Percentiles rank a stretch among this genome's conserved stretches.
Evolutionary conservation across 64 coral and sea anemone genomes (phyloP).

Genomic region (Montipora efflorescens): DNA sequence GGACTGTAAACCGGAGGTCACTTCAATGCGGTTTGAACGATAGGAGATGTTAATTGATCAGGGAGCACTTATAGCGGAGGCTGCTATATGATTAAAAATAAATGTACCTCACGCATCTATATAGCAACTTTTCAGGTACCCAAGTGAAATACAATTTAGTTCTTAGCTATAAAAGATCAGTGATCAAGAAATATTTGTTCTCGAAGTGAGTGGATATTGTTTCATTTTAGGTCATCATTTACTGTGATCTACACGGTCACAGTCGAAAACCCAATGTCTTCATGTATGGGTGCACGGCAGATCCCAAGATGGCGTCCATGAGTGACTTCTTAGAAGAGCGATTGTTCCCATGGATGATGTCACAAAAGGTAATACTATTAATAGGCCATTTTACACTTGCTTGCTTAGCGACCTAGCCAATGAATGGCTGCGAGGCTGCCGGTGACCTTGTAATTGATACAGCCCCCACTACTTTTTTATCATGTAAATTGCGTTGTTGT

Average conservation of each 20-base stretch:
- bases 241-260: constrained; percentile 97
- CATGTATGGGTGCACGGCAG: constrained; percentile 98
- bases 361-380: constrained; percentile 74
- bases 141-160: neutral
- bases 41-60: no score
- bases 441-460: no score
- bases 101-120: no score
- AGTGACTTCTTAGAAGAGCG: constrained; percentile 86
- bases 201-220: neutral
- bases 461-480: no score
- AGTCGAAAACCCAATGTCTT: constrained; percentile 99
- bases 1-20: no score
- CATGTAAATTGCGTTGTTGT: no score
- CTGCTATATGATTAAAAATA: neutral
- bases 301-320: constrained; percentile 81
- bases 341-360: constrained; percentile 98
- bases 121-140: neutral
- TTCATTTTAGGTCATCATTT: constrained; percentile 76
- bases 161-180: no score
- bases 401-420: no score
- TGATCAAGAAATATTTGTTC: neutral
- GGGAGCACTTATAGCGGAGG: neutral
- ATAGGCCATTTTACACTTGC: no score
- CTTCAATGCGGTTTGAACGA: no score
- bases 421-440: no score